A percentile compares a stretch with the other conserved stretches of the same genome.
Conservation (phyloP, 1,140 invertebrate species). For the Cherax destructor region DNA sequence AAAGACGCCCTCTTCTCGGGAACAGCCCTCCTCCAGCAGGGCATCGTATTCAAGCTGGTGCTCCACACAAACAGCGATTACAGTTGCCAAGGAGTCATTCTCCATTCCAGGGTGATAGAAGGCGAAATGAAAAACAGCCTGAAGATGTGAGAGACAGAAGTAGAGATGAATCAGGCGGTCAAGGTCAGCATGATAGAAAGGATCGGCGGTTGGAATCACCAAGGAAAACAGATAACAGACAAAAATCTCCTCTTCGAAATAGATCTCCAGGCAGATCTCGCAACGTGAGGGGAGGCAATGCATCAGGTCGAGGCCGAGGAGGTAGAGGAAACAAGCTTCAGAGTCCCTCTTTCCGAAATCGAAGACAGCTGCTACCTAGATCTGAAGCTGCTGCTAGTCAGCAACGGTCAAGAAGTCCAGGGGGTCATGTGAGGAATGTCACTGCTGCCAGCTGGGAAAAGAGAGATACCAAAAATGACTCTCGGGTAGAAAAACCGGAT, state of each 20-base stretch:
- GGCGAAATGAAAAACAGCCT: constrained; percentile 27
- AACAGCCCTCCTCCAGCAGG: neutral
- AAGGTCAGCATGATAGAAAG: constrained; percentile 27
- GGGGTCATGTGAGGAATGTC: neutral
- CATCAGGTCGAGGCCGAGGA: constrained; percentile 1
- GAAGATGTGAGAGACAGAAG: constrained; percentile 35
- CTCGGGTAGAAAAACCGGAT: constrained; percentile 1
- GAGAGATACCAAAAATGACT: constrained; percentile 13
- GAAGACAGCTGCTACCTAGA: constrained; percentile 17
- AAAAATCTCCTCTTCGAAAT: constrained; percentile 32
- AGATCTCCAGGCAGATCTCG: constrained; percentile 5
- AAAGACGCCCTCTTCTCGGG: neutral
- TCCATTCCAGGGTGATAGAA: constrained; percentile 28
- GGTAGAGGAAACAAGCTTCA: constrained; percentile 18
- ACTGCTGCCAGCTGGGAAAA: constrained; percentile 18
- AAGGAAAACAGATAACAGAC: constrained; percentile 35
- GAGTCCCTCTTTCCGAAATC: constrained; percentile 21
- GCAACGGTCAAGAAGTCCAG: constrained; percentile 49
- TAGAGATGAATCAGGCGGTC: constrained; percentile 1
- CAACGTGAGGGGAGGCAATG: neutral
- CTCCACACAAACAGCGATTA: constrained; percentile 26
- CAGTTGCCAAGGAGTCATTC: constrained; percentile 28
- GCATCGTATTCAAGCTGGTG: constrained; percentile 5
- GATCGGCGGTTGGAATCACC: constrained; percentile 35
- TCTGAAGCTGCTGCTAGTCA: constrained; percentile 11